Base-by-base conservation (phyloP, 2,797 vertebrate species). In the Nyctibius grandis region DNA sequence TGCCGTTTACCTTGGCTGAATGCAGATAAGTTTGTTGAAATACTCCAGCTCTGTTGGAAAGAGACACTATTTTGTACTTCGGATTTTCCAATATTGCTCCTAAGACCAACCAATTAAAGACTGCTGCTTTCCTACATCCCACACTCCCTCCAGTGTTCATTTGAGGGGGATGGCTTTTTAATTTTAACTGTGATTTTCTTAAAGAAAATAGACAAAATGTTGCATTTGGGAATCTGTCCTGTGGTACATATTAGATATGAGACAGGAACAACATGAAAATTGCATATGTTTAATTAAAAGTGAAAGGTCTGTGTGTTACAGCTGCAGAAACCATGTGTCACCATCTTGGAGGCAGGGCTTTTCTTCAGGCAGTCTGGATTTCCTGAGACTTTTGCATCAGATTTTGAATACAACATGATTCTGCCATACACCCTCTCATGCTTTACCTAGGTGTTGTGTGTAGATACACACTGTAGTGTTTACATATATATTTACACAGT, bases 1-100 rank as follows among this genome's bases (percentile, higher is more conserved):
- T 94, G 74, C 31, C 26, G 0, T 95, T 94, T 96, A 88, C 92
- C 89, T 92, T 95, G 94, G 92, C 92, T 78, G 40, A 83, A 83
- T 23, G 50, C 61, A 70, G 75, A 77, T 50, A 64, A 34, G 34
- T 88, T 70, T 92, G 60, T 48, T 91, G 63, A 93, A 96, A 87
- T 80, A 80, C 31, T 91, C 70, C 88, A 91, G 45, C 77, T 74
- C 92, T 94, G n/a, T 15, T 92, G 86, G 84, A 93, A 87, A 57
- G 48, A 82, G 59, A 74, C 26, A 53, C 87, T 63, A 84, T 86
- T 67, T 89, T 74, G 68, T 79, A 81, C 63, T 79, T 82, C 28
- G 33, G 33, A 86, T 60, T 76, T 72, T 88, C 61, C 81, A 84
- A 68, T 80, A 80, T 9, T 75, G 33, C 29, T 91, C 45, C 48